Base-by-base conservation (phyloP, 23 tunicate genomes). In the Pegea sp. region DNA sequence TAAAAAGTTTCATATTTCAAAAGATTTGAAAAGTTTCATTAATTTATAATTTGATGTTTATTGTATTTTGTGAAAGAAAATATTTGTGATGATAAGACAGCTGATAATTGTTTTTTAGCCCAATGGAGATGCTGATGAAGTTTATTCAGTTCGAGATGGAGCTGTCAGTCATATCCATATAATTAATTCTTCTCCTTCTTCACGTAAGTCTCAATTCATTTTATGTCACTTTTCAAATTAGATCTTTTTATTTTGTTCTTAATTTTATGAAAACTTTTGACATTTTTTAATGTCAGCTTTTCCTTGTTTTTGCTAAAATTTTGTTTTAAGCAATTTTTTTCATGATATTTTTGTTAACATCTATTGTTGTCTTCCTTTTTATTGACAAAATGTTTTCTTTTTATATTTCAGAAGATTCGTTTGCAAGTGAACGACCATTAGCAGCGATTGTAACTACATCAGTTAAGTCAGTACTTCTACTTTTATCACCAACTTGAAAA, bases 121-220 rank as follows among this genome's bases (percentile, higher is more conserved):
- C 22, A 71, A 72, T 65, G 93, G 79, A 1, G 78, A 71, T 11
- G 70, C 76, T 22, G 70, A 66, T 28, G 93, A 80, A 48, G 38
- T 80, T 25, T 56, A 71, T 24, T 80, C 93, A 22, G 33, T 71
- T 20, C 59, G 93, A 4, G 67, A 71, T 33, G 93, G 93, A 0
- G 79, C 93, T 3, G 93, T 80, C 16, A 80, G 71, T 42, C 71
- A 79, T 2, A 64, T 73, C 55, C 71, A 74, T 57, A 26, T 80
- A 8, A n/a, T 80, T 3, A 79, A 79, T 11, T 71, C 90, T 1
- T 75, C 89, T 21, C 64, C 69, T 1, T 64, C 79, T 1, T 31
- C 77, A 22, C 22, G 77, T 70, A 46, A 57, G 57, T 58, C 24
- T 38, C 11, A 16, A 8, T 11, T 38, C 13, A 16, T 38, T 8